Evolutionary conservation across 2,888 invertebrate genomes (phyloP).

Genomic region (Eupithecia inturbata): DNA sequence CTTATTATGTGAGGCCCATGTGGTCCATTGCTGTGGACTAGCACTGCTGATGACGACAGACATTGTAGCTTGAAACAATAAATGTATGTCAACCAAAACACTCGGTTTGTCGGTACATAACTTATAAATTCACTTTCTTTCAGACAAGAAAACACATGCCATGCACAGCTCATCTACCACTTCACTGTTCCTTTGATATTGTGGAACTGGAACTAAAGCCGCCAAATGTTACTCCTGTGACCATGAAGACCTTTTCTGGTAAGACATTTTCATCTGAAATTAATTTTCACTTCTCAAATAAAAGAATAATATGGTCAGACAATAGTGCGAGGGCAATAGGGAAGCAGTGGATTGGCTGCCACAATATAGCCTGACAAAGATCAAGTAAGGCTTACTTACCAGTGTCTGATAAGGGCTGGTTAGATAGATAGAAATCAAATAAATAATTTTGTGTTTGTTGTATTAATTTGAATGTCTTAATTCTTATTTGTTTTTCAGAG

Average conservation of each 20-base stretch:
- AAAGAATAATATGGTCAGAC: not conserved
- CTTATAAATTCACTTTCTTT: conserved; percentile 40
- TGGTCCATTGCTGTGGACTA: not conserved
- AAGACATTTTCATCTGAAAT: conserved; percentile 20
- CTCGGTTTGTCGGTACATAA: not conserved
- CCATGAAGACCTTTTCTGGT: conserved; percentile 89
- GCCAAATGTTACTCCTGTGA: conserved; percentile 87
- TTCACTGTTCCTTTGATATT: conserved; percentile 95
- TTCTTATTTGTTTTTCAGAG: conserved; percentile 71
- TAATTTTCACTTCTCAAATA: not conserved
- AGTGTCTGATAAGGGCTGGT: not conserved
- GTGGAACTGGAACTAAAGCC: conserved; percentile 93
- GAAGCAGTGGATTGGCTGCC: not conserved
- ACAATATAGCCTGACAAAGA: not conserved
- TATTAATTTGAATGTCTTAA: not conserved
- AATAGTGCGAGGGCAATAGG: not conserved
- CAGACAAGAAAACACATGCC: conserved; percentile 85
- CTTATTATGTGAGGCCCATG: not conserved
- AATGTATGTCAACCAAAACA: not conserved
- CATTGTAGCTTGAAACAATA: not conserved
- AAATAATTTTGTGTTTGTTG: not conserved
- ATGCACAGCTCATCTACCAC: conserved; percentile 93
- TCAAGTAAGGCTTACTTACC: not conserved
- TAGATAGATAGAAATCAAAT: not conserved
- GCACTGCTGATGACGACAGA: not conserved